Percentiles rank a stretch among this genome's conserved stretches.
These are phyloP conservation scores for Pleuronectes platessa DNA, from an alignment of 2,113 vertebrate genomes.

Conservation along the genomic window DNA sequence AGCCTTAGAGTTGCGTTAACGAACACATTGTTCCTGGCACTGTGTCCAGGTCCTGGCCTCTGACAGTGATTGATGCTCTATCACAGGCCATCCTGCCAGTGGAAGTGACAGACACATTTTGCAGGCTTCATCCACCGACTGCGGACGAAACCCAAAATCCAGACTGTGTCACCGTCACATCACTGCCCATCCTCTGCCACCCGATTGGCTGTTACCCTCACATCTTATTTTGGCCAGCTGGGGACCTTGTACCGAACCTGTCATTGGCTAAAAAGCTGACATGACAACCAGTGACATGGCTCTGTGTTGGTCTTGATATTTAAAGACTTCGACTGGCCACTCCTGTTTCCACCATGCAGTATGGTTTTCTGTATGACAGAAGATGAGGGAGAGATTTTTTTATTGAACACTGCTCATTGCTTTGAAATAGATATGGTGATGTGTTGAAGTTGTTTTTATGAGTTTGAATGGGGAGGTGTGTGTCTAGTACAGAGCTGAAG, in stretches of 20 bases:
- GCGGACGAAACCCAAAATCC: conserved; percentile 31
- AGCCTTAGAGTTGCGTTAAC: conserved; percentile 33
- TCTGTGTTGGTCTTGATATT: conserved; percentile 21
- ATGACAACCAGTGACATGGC: conserved; percentile 29
- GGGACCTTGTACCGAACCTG: conserved; percentile 28
- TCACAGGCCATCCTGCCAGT: conserved; percentile 44
- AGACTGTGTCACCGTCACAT: conserved; percentile 35
- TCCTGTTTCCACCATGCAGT: background rate
- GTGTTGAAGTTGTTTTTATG: too few species aligned
- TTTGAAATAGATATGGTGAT: background rate
- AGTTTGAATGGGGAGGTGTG: background rate
- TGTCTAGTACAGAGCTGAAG: background rate
- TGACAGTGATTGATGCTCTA: conserved; percentile 64
- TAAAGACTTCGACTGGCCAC: conserved; percentile 23
- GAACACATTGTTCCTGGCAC: conserved; percentile 49
- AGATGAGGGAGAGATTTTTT: background rate
- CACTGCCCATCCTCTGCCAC: conserved; percentile 25
- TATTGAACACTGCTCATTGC: background rate
- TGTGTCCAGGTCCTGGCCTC: conserved; percentile 44
- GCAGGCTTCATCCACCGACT: conserved; percentile 39
- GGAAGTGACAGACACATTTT: conserved; percentile 66
- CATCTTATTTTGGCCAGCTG: background rate
- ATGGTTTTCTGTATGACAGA: conserved; percentile 18
- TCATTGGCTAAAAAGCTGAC: conserved; percentile 35
- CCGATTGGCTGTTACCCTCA: conserved; percentile 53